Percentiles rank a stretch among this genome's conserved stretches.
These are phyloP conservation scores for Limnephilus marmoratus DNA, from an alignment of 2,888 invertebrate genomes.

Conservation along the genomic window DNA sequence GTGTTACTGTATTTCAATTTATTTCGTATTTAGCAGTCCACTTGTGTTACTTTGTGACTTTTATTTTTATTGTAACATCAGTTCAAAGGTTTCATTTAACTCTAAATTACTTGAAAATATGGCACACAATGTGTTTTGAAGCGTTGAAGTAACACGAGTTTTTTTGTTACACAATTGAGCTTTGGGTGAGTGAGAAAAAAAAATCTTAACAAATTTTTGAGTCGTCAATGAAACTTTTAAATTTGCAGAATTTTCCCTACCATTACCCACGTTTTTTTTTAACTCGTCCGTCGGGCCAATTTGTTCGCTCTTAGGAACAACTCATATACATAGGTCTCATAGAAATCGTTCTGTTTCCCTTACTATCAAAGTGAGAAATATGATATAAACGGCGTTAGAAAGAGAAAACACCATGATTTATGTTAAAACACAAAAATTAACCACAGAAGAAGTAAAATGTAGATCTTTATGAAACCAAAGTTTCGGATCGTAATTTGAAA, in stretches of 20 bases:
- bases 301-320: no score
- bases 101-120: not conserved
- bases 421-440: no score
- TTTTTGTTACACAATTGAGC: not conserved
- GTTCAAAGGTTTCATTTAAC: not conserved
- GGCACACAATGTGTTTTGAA: not conserved
- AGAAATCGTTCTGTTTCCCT: no score
- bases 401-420: no score
- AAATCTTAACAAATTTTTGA: not conserved
- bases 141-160: not conserved
- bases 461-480: no score
- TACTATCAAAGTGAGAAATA: no score
- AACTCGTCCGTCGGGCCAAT: no score
- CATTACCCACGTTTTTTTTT: not conserved
- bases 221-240: not conserved
- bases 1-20: not conserved
- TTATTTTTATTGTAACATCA: not conserved
- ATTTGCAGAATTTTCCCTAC: not conserved
- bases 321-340: no score
- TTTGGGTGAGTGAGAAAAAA: not conserved
- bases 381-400: no score
- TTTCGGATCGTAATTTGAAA: no score
- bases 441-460: no score
- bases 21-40: not conserved
- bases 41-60: not conserved